Conservation (phyloP, 2,113 vertebrate species). For the Lichenostomus cassidix region DNA sequence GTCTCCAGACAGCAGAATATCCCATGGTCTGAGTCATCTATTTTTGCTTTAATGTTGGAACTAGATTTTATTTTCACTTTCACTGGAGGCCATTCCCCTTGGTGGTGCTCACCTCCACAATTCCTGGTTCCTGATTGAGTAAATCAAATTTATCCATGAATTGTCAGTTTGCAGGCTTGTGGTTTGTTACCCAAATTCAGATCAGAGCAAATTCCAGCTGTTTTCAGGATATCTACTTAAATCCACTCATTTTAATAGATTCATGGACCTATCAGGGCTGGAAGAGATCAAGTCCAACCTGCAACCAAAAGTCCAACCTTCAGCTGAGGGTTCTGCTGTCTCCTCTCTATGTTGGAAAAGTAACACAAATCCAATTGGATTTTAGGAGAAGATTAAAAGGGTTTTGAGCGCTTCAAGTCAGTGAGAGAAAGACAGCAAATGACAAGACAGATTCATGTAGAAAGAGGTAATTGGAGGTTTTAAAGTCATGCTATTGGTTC, state of each 20-base stretch:
- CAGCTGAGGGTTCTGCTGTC: neutral
- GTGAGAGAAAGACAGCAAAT: neutral
- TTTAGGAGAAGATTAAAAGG: neutral
- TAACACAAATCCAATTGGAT: rapidly evolving
- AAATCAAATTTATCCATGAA: neutral
- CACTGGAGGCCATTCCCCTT: neutral
- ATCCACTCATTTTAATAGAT: neutral
- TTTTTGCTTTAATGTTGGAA: neutral
- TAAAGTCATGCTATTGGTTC: neutral
- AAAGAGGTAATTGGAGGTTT: neutral
- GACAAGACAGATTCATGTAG: neutral
- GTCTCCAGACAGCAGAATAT: neutral
- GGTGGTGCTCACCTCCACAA: neutral
- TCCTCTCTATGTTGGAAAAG: neutral
- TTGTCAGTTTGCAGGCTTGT: neutral
- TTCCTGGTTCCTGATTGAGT: neutral
- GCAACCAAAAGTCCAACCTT: neutral
- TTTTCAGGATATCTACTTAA: neutral
- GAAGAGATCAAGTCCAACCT: neutral
- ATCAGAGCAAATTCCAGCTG: neutral
- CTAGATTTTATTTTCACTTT: neutral
- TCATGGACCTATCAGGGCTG: neutral
- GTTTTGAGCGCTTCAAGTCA: neutral
- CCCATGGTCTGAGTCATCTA: neutral
- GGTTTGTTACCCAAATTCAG: neutral